These are phyloP conservation scores for Sclerurus mexicanus DNA, from an alignment of 2,113 vertebrate genomes.

Conservation along the genomic window DNA sequence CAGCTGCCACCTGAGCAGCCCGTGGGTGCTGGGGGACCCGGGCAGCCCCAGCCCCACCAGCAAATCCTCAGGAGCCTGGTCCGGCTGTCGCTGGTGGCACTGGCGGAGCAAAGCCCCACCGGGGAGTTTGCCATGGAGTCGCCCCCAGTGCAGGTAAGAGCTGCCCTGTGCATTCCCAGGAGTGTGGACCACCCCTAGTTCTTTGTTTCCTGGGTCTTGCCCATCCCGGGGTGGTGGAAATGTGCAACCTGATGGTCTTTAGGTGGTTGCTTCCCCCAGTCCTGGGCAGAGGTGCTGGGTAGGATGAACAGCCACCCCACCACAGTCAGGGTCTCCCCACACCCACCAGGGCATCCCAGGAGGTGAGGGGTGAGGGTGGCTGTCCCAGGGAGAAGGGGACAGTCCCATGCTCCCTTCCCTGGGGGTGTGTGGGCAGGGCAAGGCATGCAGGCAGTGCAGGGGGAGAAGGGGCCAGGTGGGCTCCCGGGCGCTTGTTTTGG, in stretches of 20 bases:
- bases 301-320: fast-evolving
- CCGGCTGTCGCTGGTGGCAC: slow-evolving; percentile 90
- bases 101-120: slow-evolving; percentile 81
- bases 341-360: not conserved
- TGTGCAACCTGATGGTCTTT: fast-evolving
- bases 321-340: fast-evolving
- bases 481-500: not conserved
- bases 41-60: slow-evolving; percentile 70
- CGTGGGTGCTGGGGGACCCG: slow-evolving; percentile 20
- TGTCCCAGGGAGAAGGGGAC: not conserved
- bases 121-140: slow-evolving; percentile 87
- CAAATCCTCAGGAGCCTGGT: slow-evolving; percentile 89
- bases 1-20: not conserved
- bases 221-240: not conserved
- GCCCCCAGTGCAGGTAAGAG: slow-evolving; percentile 89
- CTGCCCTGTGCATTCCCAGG: fast-evolving
- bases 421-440: not conserved
- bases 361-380: not conserved
- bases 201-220: not conserved
- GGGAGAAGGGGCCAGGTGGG: not conserved
- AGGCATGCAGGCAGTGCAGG: not conserved
- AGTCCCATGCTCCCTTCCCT: not conserved
- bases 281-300: not conserved
- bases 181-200: not conserved
- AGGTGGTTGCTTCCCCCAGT: not conserved